Conservation (phyloP, 2,797 vertebrate genomes). For the Carduelis carduelis region DNA sequence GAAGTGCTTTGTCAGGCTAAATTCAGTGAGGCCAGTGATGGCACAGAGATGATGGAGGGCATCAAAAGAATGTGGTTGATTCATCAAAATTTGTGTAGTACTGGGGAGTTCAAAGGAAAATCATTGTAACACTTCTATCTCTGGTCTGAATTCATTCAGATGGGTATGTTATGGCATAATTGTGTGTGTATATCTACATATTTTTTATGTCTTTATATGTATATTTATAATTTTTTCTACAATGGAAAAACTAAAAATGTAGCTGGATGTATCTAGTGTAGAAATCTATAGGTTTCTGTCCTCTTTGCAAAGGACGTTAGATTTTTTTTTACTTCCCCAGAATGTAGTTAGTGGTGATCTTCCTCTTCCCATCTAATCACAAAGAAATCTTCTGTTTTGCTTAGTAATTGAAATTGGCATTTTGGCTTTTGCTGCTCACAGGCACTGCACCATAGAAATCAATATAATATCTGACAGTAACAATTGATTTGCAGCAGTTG, state of each 20-base stretch:
- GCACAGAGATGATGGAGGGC: neutral
- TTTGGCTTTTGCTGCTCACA: neutral
- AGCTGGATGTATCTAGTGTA: neutral
- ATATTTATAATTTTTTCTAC: neutral
- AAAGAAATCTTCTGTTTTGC: slow-evolving; percentile 4
- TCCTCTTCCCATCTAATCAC: neutral
- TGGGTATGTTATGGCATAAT: neutral
- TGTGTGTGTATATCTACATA: neutral
- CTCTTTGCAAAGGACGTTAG: neutral
- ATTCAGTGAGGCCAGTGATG: neutral
- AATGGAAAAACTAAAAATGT: neutral
- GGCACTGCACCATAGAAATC: neutral
- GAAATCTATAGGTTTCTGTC: neutral
- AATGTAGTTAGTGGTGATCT: neutral
- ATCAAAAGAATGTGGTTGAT: neutral
- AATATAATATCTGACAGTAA: neutral
- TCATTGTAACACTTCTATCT: neutral
- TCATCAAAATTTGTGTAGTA: neutral
- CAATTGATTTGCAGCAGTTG: neutral
- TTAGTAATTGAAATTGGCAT: slow-evolving; percentile 35
- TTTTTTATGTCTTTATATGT: neutral
- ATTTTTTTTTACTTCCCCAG: neutral
- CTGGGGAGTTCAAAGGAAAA: neutral
- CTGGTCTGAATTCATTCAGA: neutral
- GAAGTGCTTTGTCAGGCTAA: neutral